Evolutionary conservation across 2,888 invertebrate genomes (phyloP).

Genomic region (Diabrotica balteata): DNA sequence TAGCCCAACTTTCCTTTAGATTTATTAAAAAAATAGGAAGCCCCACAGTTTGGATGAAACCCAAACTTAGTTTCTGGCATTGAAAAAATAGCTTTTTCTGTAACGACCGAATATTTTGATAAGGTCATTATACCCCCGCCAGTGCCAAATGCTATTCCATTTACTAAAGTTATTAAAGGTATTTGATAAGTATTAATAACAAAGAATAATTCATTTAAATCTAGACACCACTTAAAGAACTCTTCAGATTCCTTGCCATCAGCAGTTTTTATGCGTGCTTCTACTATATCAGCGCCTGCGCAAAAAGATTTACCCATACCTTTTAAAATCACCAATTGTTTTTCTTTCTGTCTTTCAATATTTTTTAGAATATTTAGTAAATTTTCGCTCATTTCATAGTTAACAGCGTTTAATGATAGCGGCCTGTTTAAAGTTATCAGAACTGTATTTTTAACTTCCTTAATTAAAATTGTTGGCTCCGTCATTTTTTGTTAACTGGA

Average conservation of each 20-base stretch:
- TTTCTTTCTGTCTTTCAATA: background rate
- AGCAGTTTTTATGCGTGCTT: background rate
- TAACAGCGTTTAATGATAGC: background rate
- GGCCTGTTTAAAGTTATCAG: background rate
- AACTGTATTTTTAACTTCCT: background rate
- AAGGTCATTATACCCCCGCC: conserved; percentile 96
- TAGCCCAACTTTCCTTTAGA: conserved; percentile 85
- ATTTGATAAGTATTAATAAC: background rate
- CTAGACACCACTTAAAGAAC: background rate
- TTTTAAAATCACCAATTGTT: background rate
- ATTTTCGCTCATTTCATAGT: background rate
- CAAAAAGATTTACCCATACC: background rate
- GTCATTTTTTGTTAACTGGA: background rate
- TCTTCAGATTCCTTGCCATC: background rate
- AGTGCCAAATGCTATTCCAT: conserved; percentile 68
- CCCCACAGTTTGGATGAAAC: conserved; percentile 96
- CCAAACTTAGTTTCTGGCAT: conserved; percentile 99
- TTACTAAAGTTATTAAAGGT: background rate
- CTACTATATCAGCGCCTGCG: background rate
- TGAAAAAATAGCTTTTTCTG: conserved; percentile 92
- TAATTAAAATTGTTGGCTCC: background rate
- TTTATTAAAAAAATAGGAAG: conserved; percentile 87
- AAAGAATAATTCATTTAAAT: background rate
- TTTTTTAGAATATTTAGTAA: background rate
- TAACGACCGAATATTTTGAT: conserved; percentile 90